phyloP scores from a whole-genome alignment of 2,888 invertebrate genomes.

The Limnephilus marmoratus region DNA sequence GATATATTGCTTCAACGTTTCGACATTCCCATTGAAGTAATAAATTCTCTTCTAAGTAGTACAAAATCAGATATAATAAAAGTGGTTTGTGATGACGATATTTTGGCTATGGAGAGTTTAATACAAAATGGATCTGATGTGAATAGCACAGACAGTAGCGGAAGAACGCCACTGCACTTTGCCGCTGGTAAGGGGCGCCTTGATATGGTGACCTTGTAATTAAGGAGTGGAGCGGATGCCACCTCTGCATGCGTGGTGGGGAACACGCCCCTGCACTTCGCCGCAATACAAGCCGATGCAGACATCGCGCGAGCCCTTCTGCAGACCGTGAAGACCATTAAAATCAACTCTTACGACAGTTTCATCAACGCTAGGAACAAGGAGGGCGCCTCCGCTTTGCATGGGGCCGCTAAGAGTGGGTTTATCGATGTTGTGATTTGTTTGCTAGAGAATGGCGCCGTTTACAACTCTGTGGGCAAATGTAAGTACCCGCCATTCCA shows the following conservation, averaged over 20 bases:
- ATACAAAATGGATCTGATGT: neutral
- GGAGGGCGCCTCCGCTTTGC: neutral
- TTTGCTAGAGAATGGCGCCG: neutral
- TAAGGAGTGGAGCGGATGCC: neutral
- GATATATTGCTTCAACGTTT: too few species aligned
- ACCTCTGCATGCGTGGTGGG: neutral
- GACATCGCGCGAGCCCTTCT: neutral
- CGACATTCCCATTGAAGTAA: too few species aligned
- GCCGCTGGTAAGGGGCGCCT: neutral
- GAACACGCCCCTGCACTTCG: neutral
- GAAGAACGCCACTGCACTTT: neutral
- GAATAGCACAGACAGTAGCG: neutral
- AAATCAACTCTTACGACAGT: neutral
- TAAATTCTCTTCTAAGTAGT: too few species aligned
- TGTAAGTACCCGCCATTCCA: too few species aligned
- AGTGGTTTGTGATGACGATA: too few species aligned
- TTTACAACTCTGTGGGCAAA: neutral
- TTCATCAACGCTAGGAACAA: neutral
- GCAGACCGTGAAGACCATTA: conserved; percentile 2
- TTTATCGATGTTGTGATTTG: neutral
- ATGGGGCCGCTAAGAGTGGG: neutral
- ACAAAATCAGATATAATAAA: too few species aligned
- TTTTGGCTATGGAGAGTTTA: too few species aligned
- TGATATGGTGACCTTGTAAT: neutral
- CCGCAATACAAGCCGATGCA: neutral